Evolutionary conservation across 2,797 vertebrate species (phyloP), one percentile per base, ranked within the genome.

Genomic region (Acanthornis magna): DNA sequence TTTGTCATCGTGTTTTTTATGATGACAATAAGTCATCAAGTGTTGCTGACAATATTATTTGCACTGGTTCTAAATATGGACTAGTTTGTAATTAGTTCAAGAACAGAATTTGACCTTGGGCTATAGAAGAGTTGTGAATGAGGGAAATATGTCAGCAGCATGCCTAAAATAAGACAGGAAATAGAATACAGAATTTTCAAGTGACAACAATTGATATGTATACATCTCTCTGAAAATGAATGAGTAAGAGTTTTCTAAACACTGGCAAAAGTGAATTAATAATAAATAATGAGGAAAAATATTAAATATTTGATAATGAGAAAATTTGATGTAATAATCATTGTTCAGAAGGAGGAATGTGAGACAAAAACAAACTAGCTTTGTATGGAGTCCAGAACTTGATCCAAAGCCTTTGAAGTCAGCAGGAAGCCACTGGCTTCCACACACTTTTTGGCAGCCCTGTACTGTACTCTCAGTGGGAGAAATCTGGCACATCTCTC

Each of bases 361-460:
- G 5, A 85, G 62, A n/a, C 12, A 71, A 66, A 80, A 91, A 4
- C 27, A 60, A 86, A 87, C 42, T 57, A 83, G 17, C n/a, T 87
- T 91, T 95, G 45, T 36, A 88, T 48, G 29, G 34, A 72, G 36
- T 80, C 23, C 73, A 91, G 67, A 86, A 78, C 47, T 85, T 82
- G n/a, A 66, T 88, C 32, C 29, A 88, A 95, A 96, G 26, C 34
- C 26, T 88, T 91, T 86, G 87, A 96, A 79, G 23, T 51, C 89
- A 89, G 50, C 13, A n/a, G 57, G 76, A 88, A 91, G n/a, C 36
- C 40, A 53, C 32, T 60, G 62, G 53, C 21, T 96, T 93, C 79
- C 30, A n/a, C 16, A 23, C 1, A 60, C 22, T 92, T 93, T 88
- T 85, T 91, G 94, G 82, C 82, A 93, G 54, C 22, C 18, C 74